Conservation (phyloP, 1,140 invertebrate genomes). For the Drosophila willistoni region DNA sequence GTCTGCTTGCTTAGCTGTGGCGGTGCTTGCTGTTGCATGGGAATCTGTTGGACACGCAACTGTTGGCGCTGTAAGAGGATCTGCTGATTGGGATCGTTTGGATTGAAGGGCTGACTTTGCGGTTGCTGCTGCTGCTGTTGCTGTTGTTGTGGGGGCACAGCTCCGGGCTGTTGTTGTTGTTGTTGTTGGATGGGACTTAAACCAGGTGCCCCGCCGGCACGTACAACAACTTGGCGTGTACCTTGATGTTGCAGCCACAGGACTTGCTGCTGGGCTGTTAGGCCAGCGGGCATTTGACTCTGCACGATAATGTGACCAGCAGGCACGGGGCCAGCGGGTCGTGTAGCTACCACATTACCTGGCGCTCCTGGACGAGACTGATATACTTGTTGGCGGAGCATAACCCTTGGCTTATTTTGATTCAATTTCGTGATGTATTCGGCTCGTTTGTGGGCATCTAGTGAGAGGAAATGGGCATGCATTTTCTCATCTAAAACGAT, state of each 20-base stretch:
- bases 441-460: conserved; percentile 90
- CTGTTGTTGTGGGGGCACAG: conserved; percentile 48
- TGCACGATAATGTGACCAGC: conserved; percentile 84
- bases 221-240: conserved; percentile 84
- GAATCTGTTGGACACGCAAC: conserved; percentile 85
- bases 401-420: conserved; percentile 84
- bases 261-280: conserved; percentile 87
- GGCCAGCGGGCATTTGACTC: conserved; percentile 85
- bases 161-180: conserved; percentile 59
- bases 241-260: conserved; percentile 88
- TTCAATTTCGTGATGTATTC: conserved; percentile 91
- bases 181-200: conserved; percentile 83
- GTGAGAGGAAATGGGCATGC: conserved; percentile 91
- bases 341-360: conserved; percentile 84
- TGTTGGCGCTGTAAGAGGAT: conserved; percentile 82
- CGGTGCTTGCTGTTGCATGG: conserved; percentile 84
- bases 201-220: conserved; percentile 82
- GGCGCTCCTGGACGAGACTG: conserved; percentile 84
- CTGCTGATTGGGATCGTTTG: conserved; percentile 78
- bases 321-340: conserved; percentile 84
- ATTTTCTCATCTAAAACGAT: conserved; percentile 92
- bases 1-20: conserved; percentile 84
- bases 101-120: conserved; percentile 51
- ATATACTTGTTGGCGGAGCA: conserved; percentile 84
- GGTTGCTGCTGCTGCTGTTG: conserved; percentile 44